Percentiles rank a stretch among this genome's conserved stretches.
phyloP scores from a whole-genome alignment of 2,113 vertebrate species.

The Pseudonaja textilis region DNA sequence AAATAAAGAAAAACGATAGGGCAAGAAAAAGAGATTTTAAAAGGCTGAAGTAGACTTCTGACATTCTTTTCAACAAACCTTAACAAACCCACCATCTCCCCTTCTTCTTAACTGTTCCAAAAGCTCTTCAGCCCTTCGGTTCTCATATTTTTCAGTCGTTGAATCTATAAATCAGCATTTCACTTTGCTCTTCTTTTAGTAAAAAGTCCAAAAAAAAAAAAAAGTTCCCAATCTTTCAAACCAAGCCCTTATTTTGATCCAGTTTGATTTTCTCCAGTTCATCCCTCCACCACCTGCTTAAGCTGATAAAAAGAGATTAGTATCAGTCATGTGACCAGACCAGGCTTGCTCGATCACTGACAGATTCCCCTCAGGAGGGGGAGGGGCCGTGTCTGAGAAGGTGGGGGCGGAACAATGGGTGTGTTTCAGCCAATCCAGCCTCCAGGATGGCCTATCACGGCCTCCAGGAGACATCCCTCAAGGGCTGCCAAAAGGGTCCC shows the following conservation, averaged over 20 bases:
- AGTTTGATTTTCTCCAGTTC: background rate
- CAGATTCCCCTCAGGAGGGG: background rate
- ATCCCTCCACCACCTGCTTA: background rate
- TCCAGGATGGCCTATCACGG: background rate
- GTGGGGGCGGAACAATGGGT: background rate
- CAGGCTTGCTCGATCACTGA: background rate
- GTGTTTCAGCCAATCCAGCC: background rate
- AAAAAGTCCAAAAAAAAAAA: background rate
- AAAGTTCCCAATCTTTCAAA: background rate
- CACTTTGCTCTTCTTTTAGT: background rate
- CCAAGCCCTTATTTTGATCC: background rate
- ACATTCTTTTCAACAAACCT: background rate
- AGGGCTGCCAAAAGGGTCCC: background rate
- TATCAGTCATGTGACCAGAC: background rate
- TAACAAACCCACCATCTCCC: background rate
- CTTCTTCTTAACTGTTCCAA: background rate
- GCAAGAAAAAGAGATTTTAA: background rate
- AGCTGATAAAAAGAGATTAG: background rate
- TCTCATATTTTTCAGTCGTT: background rate
- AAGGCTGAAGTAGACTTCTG: background rate
- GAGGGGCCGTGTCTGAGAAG: background rate
- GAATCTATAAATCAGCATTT: background rate
- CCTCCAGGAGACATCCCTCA: background rate
- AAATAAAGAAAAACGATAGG: background rate
- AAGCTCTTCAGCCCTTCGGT: background rate